These are phyloP conservation scores for Caenorhabditis brenneri DNA, from an alignment of 1,140 invertebrate genomes.

Conservation along the genomic window DNA sequence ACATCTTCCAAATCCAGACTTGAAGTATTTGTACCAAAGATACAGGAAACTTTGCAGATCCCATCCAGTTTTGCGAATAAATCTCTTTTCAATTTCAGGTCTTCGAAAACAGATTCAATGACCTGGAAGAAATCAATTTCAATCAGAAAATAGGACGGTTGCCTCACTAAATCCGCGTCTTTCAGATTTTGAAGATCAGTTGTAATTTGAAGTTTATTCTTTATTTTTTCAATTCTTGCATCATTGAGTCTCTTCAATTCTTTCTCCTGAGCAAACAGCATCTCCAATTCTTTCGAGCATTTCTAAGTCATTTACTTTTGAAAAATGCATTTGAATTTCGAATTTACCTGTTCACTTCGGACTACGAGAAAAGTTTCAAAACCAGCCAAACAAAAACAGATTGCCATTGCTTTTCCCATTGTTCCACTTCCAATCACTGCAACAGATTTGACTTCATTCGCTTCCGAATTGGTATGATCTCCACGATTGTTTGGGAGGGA, in stretches of 20 bases:
- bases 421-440: constrained; percentile 72
- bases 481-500: neutral
- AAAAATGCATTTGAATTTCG: neutral
- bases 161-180: constrained; percentile 69
- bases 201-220: neutral
- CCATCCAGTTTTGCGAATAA: constrained; percentile 71
- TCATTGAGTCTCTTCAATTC: constrained; percentile 31
- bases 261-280: neutral
- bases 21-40: constrained; percentile 72
- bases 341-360: constrained; percentile 69
- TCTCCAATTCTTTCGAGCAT: constrained; percentile 38
- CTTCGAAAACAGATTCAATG: constrained; percentile 72
- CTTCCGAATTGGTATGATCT: constrained; percentile 46
- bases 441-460: constrained; percentile 62
- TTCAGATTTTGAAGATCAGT: constrained; percentile 64
- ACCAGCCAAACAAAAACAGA: constrained; percentile 70
- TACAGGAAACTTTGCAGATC: constrained; percentile 68
- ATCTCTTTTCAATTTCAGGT: constrained; percentile 71
- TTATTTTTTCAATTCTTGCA: constrained; percentile 29
- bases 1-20: constrained; percentile 71
- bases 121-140: constrained; percentile 61
- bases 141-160: neutral
- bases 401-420: constrained; percentile 72
- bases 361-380: constrained; percentile 70
- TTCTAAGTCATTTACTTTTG: neutral